phyloP scores from a whole-genome alignment of 2,888 invertebrate species.

The Microplitis deprimator region DNA sequence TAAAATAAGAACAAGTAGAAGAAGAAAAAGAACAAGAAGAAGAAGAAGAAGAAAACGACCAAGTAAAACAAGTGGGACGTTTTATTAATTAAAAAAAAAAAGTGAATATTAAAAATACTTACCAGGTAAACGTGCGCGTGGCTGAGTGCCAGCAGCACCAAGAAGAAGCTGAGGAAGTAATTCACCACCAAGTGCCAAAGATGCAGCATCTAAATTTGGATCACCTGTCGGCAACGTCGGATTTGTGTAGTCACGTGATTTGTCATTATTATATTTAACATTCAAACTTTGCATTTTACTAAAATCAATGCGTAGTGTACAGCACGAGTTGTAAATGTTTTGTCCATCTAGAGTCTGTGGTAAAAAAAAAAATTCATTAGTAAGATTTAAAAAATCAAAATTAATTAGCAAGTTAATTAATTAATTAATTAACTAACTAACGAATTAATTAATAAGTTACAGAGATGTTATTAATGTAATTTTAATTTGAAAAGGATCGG shows the following conservation, averaged over 20 bases:
- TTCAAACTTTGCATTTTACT: slow-evolving; percentile 98
- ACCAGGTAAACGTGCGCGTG: slow-evolving; percentile 69
- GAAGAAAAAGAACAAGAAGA: background rate
- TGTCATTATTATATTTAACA: slow-evolving; percentile 99
- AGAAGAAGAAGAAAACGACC: background rate
- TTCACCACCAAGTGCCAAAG: slow-evolving; percentile 79
- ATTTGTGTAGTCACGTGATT: slow-evolving; percentile 99
- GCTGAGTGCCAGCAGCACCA: slow-evolving; percentile 71
- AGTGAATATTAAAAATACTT: slow-evolving; percentile 51
- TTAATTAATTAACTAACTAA: background rate
- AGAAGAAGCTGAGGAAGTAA: slow-evolving; percentile 75
- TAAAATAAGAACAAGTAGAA: background rate
- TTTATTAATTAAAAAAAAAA: background rate
- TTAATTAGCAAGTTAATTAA: slow-evolving; percentile 3
- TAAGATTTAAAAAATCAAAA: background rate
- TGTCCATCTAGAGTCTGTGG: slow-evolving; percentile 94
- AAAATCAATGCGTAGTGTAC: slow-evolving; percentile 98
- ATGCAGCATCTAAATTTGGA: slow-evolving; percentile 77
- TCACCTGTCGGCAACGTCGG: slow-evolving; percentile 97
- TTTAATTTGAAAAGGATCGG: slow-evolving; percentile 9
- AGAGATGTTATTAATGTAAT: background rate
- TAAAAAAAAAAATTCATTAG: slow-evolving; percentile 32
- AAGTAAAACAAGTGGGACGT: slow-evolving; percentile 7
- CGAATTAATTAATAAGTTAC: no score
- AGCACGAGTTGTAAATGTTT: slow-evolving; percentile 99